Conservation (phyloP, 2,888 invertebrate species). For the Papilio gigon region DNA sequence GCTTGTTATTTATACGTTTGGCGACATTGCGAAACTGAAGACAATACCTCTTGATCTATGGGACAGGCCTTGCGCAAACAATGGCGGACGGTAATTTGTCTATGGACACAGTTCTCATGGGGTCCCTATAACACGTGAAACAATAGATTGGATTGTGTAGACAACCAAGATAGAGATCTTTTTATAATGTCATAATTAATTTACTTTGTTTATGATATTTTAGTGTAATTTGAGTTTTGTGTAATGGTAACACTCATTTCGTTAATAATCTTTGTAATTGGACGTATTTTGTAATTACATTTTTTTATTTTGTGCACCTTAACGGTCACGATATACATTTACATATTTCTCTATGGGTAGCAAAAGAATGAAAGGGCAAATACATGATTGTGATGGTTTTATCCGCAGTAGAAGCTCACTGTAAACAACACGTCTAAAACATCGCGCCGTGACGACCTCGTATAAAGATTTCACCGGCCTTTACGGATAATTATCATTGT, state of each 20-base stretch:
- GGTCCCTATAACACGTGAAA: slow-evolving; percentile 39
- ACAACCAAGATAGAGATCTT: slow-evolving; percentile 25
- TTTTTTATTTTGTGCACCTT: neutral
- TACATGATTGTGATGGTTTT: neutral
- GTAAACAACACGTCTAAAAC: neutral
- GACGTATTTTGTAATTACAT: neutral
- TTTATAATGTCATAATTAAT: slow-evolving; percentile 6
- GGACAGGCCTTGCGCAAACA: slow-evolving; percentile 49
- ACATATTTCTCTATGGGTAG: neutral
- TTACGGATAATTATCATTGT: slow-evolving; percentile 32
- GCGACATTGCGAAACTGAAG: slow-evolving; percentile 48
- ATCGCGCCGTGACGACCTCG: slow-evolving; percentile 39
- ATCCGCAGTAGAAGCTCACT: neutral
- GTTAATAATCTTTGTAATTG: neutral
- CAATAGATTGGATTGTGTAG: slow-evolving; percentile 37
- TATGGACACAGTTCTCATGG: slow-evolving; percentile 44
- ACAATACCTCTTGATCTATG: slow-evolving; percentile 51
- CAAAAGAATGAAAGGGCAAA: neutral
- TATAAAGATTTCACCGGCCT: slow-evolving; percentile 38
- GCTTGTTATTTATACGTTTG: slow-evolving; percentile 44
- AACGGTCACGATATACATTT: too few relatives aligned
- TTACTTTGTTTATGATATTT: slow-evolving; percentile 9
- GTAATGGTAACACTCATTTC: slow-evolving; percentile 10
- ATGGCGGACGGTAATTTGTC: slow-evolving; percentile 45
- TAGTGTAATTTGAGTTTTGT: neutral